Percentiles rank a stretch among this genome's conserved stretches.
These are phyloP conservation scores for Heliconius sara DNA, from an alignment of 2,888 invertebrate genomes.

Conservation along the genomic window DNA sequence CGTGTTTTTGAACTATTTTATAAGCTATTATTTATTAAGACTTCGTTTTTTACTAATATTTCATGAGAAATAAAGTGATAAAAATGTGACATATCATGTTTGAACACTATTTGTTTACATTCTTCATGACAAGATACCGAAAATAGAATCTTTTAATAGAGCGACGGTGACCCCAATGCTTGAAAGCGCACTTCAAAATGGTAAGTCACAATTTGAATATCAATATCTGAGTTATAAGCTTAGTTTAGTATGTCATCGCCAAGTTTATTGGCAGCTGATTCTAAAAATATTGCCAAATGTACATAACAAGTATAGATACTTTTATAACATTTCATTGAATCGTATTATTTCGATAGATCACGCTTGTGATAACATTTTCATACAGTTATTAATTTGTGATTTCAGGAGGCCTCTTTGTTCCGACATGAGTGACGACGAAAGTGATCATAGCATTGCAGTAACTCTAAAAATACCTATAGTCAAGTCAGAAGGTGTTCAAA, in stretches of 20 bases:
- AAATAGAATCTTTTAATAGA: conserved; percentile 83
- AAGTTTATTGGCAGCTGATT: conserved; percentile 70
- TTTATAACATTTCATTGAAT: background rate
- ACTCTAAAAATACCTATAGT: conserved; percentile 65
- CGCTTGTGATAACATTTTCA: conserved; percentile 27
- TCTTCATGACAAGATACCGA: conserved; percentile 57
- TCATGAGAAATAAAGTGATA: background rate
- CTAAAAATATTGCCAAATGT: conserved; percentile 66
- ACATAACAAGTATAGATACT: background rate
- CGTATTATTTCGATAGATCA: background rate
- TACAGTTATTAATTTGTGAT: conserved; percentile 56
- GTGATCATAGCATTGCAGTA: conserved; percentile 54
- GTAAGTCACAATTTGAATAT: conserved; percentile 65
- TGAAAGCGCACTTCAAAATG: conserved; percentile 65
- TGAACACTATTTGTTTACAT: conserved; percentile 65
- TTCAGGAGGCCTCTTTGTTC: conserved; percentile 55
- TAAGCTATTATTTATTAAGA: background rate
- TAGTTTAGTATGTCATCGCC: conserved; percentile 61
- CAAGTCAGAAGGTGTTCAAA: conserved; percentile 71
- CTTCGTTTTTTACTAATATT: background rate
- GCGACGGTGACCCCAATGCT: conserved; percentile 68
- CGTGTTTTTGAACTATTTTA: conserved; percentile 32
- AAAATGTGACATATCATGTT: background rate
- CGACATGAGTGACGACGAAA: conserved; percentile 69
- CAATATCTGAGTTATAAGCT: conserved; percentile 56